These are phyloP conservation scores for Platyura marginata DNA, from an alignment of 1,140 invertebrate species.

Conservation along the genomic window DNA sequence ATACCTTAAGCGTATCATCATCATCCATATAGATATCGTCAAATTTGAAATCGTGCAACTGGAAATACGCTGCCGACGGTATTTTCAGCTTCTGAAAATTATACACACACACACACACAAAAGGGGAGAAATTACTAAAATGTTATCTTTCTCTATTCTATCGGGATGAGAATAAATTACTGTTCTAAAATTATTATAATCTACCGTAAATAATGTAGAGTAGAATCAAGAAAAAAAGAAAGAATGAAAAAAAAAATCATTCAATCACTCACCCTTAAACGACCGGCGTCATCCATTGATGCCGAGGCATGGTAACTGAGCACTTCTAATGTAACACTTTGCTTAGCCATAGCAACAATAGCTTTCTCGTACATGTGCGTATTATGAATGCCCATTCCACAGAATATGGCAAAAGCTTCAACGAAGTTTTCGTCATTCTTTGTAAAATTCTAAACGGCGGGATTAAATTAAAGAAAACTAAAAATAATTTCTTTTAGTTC, in stretches of 20 bases:
- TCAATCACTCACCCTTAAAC: slow-evolving; percentile 48
- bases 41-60: slow-evolving; percentile 70
- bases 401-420: slow-evolving; percentile 93
- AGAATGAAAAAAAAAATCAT: no score
- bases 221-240: slow-evolving; percentile 5
- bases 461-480: background rate
- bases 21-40: slow-evolving; percentile 73
- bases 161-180: no score
- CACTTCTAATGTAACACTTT: slow-evolving; percentile 86
- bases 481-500: background rate
- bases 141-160: background rate
- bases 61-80: slow-evolving; percentile 65
- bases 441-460: slow-evolving; percentile 36
- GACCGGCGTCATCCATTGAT: slow-evolving; percentile 68
- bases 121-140: background rate
- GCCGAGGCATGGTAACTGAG: slow-evolving; percentile 92
- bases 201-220: no score
- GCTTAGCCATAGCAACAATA: slow-evolving; percentile 83
- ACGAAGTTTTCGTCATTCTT: slow-evolving; percentile 88
- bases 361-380: slow-evolving; percentile 94
- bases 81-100: slow-evolving; percentile 39
- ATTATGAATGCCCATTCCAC: slow-evolving; percentile 94
- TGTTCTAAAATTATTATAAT: no score
- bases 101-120: background rate
- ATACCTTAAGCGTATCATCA: slow-evolving; percentile 62